Evolutionary conservation across 2,797 vertebrate genomes (phyloP).

Genomic region (Taenioides sp.): DNA sequence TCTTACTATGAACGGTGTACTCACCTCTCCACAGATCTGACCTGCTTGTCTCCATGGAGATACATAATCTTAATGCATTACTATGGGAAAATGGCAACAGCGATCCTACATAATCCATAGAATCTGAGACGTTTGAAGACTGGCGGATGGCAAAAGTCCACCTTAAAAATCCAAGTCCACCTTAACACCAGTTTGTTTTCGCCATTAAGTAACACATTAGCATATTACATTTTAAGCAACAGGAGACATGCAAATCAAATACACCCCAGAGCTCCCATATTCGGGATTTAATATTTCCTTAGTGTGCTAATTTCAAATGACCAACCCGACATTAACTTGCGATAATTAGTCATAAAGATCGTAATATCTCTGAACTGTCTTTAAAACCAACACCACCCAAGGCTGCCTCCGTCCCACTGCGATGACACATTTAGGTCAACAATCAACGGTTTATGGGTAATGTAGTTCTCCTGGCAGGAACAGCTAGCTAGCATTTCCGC

Average conservation of each 20-base stretch:
- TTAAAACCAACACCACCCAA: background rate
- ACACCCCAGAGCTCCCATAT: slow-evolving; percentile 5
- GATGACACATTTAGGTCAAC: slow-evolving; percentile 13
- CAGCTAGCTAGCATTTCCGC: background rate
- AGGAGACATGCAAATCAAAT: slow-evolving; percentile 13
- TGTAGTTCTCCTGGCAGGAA: background rate
- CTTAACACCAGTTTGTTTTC: background rate
- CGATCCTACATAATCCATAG: no score
- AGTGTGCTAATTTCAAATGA: slow-evolving; percentile 2
- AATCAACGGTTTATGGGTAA: background rate
- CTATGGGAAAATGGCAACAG: no score
- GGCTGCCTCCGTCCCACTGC: background rate
- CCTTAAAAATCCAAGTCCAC: background rate
- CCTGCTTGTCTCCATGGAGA: no score
- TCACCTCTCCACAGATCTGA: no score
- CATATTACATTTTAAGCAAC: slow-evolving; percentile 1
- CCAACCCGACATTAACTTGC: background rate
- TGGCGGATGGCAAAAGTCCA: no score
- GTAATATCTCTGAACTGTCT: background rate
- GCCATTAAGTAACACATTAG: background rate
- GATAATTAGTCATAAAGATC: slow-evolving; percentile 7
- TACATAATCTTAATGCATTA: no score
- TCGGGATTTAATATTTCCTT: background rate
- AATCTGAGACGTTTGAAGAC: no score
- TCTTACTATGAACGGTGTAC: no score